phyloP scores from a whole-genome alignment of 2,113 vertebrate species.

The Thinocorus orbignyianus region DNA sequence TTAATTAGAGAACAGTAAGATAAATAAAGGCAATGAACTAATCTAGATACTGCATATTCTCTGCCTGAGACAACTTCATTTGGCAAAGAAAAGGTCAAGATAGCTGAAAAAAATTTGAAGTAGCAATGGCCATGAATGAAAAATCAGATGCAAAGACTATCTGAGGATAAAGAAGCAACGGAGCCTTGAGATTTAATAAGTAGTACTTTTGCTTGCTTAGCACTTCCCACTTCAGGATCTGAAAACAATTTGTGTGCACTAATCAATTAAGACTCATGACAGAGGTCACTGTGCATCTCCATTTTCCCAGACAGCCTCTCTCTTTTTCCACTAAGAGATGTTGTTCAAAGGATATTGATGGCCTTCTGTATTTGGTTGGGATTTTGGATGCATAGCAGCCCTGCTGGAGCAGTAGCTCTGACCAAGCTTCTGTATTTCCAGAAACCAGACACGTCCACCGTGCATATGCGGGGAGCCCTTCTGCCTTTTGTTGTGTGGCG shows the following conservation, averaged over 20 bases:
- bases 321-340: not conserved
- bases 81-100: constrained; percentile 19
- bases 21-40: not conserved
- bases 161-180: not conserved
- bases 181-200: not conserved
- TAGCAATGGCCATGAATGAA: not conserved
- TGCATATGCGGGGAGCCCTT: not conserved
- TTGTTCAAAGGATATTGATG: not conserved
- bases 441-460: not conserved
- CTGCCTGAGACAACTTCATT: not conserved
- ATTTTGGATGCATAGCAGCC: constrained; percentile 1
- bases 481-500: constrained; percentile 27
- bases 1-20: constrained; percentile 36
- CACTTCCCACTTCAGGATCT: not conserved
- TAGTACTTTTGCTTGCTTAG: not conserved
- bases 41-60: not conserved
- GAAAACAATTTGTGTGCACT: not conserved
- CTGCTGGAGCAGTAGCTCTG: constrained; percentile 25
- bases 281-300: not conserved
- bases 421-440: constrained; percentile 7
- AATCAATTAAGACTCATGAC: not conserved
- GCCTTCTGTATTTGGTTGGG: not conserved
- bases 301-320: not conserved
- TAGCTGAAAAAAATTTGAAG: not conserved
- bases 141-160: not conserved